phyloP scores from a whole-genome alignment of 1,140 invertebrate genomes.

The Drosophila bipectinata region DNA sequence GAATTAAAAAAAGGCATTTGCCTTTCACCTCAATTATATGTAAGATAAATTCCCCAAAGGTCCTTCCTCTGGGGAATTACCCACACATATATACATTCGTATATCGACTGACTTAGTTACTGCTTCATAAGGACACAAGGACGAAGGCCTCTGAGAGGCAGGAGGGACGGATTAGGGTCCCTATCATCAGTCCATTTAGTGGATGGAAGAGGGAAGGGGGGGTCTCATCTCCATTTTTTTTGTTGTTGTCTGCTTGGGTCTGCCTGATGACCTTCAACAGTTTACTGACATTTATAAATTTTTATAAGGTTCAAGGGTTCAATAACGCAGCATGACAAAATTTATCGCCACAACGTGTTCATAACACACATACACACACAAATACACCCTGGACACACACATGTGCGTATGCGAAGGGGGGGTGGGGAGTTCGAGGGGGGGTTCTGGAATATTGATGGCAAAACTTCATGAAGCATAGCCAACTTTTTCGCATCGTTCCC shows the following conservation, averaged over 20 bases:
- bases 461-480: slow-evolving; percentile 74
- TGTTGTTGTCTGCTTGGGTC: slow-evolving; percentile 18
- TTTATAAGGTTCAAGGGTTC: slow-evolving; percentile 73
- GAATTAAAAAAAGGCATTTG: background rate
- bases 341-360: slow-evolving; percentile 72
- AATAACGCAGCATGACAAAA: slow-evolving; percentile 69
- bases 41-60: slow-evolving; percentile 6
- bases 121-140: background rate
- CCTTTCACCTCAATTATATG: slow-evolving; percentile 6
- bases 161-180: background rate
- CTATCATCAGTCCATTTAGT: slow-evolving; percentile 22
- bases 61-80: too few species aligned
- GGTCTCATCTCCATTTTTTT: background rate
- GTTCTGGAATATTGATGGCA: slow-evolving; percentile 66
- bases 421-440: background rate
- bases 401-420: slow-evolving; percentile 17
- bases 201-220: background rate
- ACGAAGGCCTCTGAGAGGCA: background rate
- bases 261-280: slow-evolving; percentile 57
- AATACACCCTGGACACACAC: slow-evolving; percentile 19
- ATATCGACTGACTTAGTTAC: slow-evolving; percentile 23
- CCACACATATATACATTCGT: background rate
- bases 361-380: slow-evolving; percentile 45
- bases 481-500: slow-evolving; percentile 33
- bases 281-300: slow-evolving; percentile 72